A percentile compares a stretch with the other conserved stretches of the same genome.
Conservation (phyloP, 2,888 invertebrate species). For the Standfussiana lucernea region DNA sequence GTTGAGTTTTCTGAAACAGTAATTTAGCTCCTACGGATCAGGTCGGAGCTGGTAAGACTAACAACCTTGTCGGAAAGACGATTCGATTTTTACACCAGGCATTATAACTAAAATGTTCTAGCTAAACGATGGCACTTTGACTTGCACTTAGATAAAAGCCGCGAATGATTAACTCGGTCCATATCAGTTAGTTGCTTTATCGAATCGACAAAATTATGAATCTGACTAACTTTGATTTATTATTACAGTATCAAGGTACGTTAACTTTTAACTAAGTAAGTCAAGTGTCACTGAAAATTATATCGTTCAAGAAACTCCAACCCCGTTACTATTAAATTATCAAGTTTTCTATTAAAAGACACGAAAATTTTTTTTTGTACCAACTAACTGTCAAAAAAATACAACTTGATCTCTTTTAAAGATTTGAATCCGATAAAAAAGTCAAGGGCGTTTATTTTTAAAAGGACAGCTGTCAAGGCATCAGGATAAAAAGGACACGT, state of each 20-base stretch:
- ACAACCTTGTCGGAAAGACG: neutral
- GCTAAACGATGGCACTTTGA: neutral
- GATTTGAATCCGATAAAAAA: conserved; percentile 25
- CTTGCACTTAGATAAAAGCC: too few species aligned
- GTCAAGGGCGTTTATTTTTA: conserved; percentile 1
- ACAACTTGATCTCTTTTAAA: conserved; percentile 15
- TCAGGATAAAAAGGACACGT: conserved; percentile 3
- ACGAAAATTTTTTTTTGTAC: neutral
- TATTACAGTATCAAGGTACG: neutral
- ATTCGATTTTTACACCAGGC: neutral
- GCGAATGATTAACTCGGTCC: neutral
- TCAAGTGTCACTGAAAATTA: neutral
- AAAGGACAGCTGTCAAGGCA: conserved; percentile 17
- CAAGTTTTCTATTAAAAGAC: neutral
- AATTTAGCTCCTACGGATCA: neutral
- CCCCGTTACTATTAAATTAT: neutral
- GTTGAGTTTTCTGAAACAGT: neutral
- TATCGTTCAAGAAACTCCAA: neutral
- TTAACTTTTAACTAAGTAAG: neutral
- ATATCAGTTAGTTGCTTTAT: neutral
- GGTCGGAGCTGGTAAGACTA: neutral
- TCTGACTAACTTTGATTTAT: neutral
- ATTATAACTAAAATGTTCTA: neutral
- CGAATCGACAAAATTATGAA: neutral
- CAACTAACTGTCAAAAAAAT: conserved; percentile 3